Evolutionary conservation across 2,888 invertebrate species (phyloP).

Genomic region (Drosophila pseudotalamancana): DNA sequence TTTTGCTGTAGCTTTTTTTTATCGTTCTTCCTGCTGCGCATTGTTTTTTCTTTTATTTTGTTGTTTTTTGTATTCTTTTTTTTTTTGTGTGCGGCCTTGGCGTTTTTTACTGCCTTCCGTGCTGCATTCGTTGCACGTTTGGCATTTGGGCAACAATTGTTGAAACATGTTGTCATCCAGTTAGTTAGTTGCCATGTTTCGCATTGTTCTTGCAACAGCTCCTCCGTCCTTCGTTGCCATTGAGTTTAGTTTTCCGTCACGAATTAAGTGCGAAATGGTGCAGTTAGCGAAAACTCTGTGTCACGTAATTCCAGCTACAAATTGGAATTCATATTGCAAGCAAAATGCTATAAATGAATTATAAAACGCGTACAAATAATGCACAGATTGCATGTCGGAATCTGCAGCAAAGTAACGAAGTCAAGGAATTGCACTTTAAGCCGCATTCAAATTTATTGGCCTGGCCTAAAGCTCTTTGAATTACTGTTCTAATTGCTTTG

Average conservation of each 20-base stretch:
- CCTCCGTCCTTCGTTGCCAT: too few relatives aligned
- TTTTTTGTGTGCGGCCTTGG: conserved; percentile 6
- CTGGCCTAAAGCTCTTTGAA: too few relatives aligned
- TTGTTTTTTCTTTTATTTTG: conserved; percentile 5
- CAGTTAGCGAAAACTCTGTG: conserved; percentile 18
- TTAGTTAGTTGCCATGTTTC: conserved; percentile 62
- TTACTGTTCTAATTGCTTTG: too few relatives aligned
- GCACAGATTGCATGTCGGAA: not conserved
- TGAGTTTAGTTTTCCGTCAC: conserved; percentile 32
- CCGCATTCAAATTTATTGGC: too few relatives aligned
- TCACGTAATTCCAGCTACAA: conserved; percentile 7
- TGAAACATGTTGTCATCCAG: conserved; percentile 78
- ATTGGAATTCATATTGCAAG: conserved; percentile 7
- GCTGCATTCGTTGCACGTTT: conserved; percentile 67
- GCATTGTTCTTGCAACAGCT: conserved; percentile 20
- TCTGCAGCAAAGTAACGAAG: not conserved
- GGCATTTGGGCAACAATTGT: conserved; percentile 72
- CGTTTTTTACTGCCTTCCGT: not conserved
- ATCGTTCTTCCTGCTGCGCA: not conserved
- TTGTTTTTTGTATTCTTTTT: conserved; percentile 8
- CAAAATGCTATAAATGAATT: not conserved
- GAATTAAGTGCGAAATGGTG: conserved; percentile 56
- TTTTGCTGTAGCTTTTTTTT: conserved; percentile 8
- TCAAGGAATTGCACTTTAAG: not conserved
- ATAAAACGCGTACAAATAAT: not conserved